A percentile compares a stretch with the other conserved stretches of the same genome.
These are phyloP conservation scores for Mimachlamys varia DNA, from an alignment of 2,888 invertebrate genomes.

Conservation along the genomic window DNA sequence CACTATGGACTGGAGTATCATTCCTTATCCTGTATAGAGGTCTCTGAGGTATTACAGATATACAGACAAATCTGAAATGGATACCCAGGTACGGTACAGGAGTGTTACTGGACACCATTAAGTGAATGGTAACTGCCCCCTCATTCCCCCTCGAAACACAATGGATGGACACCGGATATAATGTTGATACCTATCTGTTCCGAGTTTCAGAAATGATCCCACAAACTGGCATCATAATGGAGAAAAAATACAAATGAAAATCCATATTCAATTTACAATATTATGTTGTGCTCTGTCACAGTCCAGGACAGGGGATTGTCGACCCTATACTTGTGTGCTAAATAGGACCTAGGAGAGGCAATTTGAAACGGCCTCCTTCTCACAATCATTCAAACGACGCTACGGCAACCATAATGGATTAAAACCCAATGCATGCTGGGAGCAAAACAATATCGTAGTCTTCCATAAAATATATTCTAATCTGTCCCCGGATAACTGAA, in stretches of 20 bases:
- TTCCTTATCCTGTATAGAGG: neutral
- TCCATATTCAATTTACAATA: slow-evolving; percentile 3
- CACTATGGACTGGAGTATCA: neutral
- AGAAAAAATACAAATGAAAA: neutral
- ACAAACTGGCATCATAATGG: neutral
- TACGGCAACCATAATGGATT: slow-evolving; percentile 15
- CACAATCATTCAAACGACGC: neutral
- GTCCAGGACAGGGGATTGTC: neutral
- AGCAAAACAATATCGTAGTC: neutral
- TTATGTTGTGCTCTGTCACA: neutral
- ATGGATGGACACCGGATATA: neutral
- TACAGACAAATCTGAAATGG: neutral
- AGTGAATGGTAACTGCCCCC: neutral
- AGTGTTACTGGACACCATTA: neutral
- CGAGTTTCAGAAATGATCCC: neutral
- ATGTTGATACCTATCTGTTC: neutral
- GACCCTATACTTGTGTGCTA: neutral
- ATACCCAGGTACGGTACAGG: neutral
- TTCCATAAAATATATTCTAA: slow-evolving; percentile 10
- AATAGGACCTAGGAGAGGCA: neutral
- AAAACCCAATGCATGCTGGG: slow-evolving; percentile 34
- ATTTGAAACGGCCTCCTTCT: neutral
- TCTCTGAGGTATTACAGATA: neutral
- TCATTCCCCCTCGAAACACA: no score
- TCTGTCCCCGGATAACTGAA: neutral